Evolutionary conservation across 2,113 vertebrate genomes (phyloP).

Genomic region (Sinocyclocheilus anophthalmus): DNA sequence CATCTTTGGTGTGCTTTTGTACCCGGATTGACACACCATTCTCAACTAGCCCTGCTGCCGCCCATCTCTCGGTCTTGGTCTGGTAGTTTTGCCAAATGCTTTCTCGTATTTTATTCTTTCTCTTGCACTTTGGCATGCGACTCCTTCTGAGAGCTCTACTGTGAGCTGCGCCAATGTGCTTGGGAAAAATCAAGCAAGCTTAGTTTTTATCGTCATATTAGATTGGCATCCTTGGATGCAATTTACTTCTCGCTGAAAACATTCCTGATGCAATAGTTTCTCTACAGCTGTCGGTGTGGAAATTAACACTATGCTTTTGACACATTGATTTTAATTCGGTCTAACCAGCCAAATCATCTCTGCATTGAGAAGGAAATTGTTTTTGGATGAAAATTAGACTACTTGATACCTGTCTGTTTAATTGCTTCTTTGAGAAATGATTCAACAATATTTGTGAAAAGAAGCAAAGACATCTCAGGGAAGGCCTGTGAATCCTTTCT

Average conservation of each 20-base stretch:
- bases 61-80: too few relatives aligned
- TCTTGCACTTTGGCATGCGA: too few relatives aligned
- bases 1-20: too few relatives aligned
- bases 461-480: background rate
- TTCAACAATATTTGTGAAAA: background rate
- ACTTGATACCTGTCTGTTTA: slow-evolving; percentile 4
- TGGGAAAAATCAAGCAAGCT: background rate
- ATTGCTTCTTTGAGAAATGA: background rate
- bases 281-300: slow-evolving; percentile 9
- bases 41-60: too few relatives aligned
- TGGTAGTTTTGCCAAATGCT: too few relatives aligned
- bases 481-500: background rate
- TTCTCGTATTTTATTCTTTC: too few relatives aligned
- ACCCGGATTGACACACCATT: too few relatives aligned
- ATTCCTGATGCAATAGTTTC: slow-evolving; percentile 12
- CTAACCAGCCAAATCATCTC: slow-evolving; percentile 21
- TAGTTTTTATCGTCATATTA: background rate
- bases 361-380: background rate
- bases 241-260: background rate
- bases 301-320: slow-evolving; percentile 15
- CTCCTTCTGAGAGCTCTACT: too few relatives aligned
- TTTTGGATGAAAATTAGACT: background rate
- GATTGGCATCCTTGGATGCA: background rate
- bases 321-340: background rate
- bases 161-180: too few relatives aligned